Evolutionary conservation across 2,888 invertebrate genomes (phyloP).

Genomic region (Trichopoda pennipes): DNA sequence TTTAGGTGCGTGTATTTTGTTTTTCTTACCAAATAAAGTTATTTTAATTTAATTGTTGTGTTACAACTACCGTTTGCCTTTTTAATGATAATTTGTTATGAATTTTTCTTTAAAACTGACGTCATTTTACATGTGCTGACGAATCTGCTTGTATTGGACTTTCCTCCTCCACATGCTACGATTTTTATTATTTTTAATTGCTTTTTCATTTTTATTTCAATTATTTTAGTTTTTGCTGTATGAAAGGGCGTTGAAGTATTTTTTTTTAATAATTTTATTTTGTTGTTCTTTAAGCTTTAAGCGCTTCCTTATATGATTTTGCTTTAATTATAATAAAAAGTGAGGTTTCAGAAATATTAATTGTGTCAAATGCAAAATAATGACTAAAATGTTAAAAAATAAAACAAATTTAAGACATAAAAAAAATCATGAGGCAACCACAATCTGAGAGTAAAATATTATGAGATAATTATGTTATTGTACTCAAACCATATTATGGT

Average conservation of each 20-base stretch:
- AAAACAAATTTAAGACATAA: too few relatives aligned
- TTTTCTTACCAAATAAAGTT: background rate
- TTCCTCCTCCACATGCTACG: conserved; percentile 24
- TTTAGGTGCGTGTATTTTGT: background rate
- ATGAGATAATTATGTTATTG: too few relatives aligned
- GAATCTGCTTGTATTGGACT: conserved; percentile 13
- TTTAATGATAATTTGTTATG: background rate
- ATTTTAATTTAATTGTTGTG: too few relatives aligned
- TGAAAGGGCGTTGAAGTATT: conserved; percentile 53
- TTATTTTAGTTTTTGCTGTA: conserved; percentile 8
- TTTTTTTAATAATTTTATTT: conserved; percentile 3
- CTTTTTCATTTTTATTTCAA: conserved; percentile 25
- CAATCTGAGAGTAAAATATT: too few relatives aligned
- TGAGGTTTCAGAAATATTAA: background rate
- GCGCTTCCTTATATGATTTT: conserved; percentile 58
- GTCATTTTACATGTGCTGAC: conserved; percentile 27
- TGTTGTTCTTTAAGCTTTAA: conserved; percentile 43
- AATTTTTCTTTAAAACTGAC: conserved; percentile 28
- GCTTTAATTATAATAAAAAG: conserved; percentile 6
- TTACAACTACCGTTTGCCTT: background rate
- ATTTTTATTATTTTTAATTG: conserved; percentile 13
- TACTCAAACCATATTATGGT: too few relatives aligned
- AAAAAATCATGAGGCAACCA: too few relatives aligned
- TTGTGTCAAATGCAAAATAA: conserved; percentile 8
- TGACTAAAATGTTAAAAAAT: background rate